Percentiles rank a stretch among this genome's conserved stretches.
These are phyloP conservation scores for Lissocephala sabroskyi DNA, from an alignment of 2,888 invertebrate genomes.

Conservation along the genomic window DNA sequence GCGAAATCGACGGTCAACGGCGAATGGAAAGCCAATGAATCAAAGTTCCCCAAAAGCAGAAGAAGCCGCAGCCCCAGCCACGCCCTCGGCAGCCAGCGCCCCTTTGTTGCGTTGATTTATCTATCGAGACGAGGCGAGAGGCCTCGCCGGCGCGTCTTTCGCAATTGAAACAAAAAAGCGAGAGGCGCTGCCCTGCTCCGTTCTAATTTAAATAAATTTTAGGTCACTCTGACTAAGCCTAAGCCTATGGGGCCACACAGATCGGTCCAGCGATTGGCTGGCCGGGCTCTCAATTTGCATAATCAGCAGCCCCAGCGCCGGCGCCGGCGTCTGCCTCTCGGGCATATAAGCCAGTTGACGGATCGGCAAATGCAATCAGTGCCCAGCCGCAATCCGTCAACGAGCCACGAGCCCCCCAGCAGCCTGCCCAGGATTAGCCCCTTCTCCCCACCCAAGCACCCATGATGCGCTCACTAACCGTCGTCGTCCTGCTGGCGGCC, in stretches of 20 bases:
- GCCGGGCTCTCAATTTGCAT: slow-evolving; percentile 37
- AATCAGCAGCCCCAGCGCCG: slow-evolving; percentile 40
- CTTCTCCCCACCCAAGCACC: too few relatives aligned
- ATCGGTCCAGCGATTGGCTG: not conserved
- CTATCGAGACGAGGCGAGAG: not conserved
- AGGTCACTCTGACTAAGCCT: slow-evolving; percentile 29
- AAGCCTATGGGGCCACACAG: not conserved
- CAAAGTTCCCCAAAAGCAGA: slow-evolving; percentile 3
- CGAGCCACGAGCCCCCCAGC: slow-evolving; percentile 18
- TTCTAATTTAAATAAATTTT: slow-evolving; percentile 61
- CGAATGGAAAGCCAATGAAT: slow-evolving; percentile 5
- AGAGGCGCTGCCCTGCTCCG: slow-evolving; percentile 21
- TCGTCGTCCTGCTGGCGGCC: too few relatives aligned
- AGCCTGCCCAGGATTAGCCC: slow-evolving; percentile 11
- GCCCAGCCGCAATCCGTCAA: slow-evolving; percentile 49
- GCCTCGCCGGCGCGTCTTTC: slow-evolving; percentile 3
- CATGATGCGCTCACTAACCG: too few relatives aligned
- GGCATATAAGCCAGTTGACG: slow-evolving; percentile 63
- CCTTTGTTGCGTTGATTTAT: slow-evolving; percentile 3
- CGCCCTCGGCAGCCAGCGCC: too few relatives aligned
- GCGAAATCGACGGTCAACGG: not conserved
- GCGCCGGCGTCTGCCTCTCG: slow-evolving; percentile 23
- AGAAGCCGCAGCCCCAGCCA: not conserved
- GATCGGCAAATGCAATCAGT: slow-evolving; percentile 54
- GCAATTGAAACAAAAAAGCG: not conserved